Conservation (phyloP, 2,888 invertebrate species). For the Epicampocera succincta region DNA sequence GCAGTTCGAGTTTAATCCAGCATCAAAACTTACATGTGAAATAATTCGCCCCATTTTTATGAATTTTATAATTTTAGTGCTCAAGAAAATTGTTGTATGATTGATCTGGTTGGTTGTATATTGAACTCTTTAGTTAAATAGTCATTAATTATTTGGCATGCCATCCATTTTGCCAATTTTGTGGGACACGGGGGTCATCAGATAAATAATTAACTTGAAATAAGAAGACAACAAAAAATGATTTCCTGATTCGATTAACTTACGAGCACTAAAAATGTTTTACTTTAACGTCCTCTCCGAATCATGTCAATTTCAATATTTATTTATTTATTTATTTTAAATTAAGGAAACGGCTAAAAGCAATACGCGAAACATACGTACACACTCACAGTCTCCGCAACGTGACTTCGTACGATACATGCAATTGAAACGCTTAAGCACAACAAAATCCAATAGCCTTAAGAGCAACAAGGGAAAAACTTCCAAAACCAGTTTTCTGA, state of each 20-base stretch:
- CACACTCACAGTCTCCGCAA: background rate
- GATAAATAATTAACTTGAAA: background rate
- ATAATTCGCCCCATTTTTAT: too few species aligned
- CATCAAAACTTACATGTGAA: too few species aligned
- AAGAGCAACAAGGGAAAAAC: conserved; percentile 15
- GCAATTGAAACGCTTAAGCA: conserved; percentile 53
- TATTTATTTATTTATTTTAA: conserved; percentile 23
- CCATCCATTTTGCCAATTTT: background rate
- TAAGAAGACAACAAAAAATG: background rate
- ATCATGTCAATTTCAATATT: conserved; percentile 40
- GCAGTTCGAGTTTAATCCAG: too few species aligned
- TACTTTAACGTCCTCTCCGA: background rate
- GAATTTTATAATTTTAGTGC: background rate
- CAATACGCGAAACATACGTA: background rate
- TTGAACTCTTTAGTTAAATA: background rate
- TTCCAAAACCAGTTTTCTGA: conserved; percentile 17
- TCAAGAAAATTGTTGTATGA: background rate
- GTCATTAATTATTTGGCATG: conserved; percentile 17
- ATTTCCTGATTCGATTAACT: conserved; percentile 1
- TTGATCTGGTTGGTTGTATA: background rate
- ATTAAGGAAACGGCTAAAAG: background rate
- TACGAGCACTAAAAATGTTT: conserved; percentile 15
- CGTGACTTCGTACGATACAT: conserved; percentile 38
- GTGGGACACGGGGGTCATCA: background rate
- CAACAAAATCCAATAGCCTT: conserved; percentile 55